phyloP scores from a whole-genome alignment of 2,797 vertebrate species.

The Mormyrops attenuatus region DNA sequence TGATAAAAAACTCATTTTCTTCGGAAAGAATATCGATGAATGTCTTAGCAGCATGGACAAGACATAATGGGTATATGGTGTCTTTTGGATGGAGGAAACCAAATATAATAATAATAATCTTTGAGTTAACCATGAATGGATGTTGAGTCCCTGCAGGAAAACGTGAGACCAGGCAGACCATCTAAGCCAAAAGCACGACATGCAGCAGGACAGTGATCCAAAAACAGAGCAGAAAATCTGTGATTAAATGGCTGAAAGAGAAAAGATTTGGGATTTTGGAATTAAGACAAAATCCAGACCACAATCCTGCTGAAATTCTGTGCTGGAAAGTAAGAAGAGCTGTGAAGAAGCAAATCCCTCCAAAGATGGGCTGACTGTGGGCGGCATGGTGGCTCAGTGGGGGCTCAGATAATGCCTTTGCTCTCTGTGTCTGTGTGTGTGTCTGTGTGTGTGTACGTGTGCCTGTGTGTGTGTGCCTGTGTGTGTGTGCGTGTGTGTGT shows the following conservation, averaged over 20 bases:
- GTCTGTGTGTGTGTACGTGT: too few relatives aligned
- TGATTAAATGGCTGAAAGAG: not conserved
- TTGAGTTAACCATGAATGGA: not conserved
- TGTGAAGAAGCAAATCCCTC: not conserved
- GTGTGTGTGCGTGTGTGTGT: too few relatives aligned
- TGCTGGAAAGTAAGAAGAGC: not conserved
- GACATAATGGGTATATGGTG: not conserved
- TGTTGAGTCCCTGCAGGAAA: not conserved
- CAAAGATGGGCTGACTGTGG: not conserved
- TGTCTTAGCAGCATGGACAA: not conserved
- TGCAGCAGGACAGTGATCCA: not conserved
- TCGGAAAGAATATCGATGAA: not conserved
- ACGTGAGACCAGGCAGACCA: not conserved
- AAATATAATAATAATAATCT: not conserved
- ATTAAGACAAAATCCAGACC: slow-evolving; percentile 1
- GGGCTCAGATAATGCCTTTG: too few relatives aligned
- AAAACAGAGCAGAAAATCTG: not conserved
- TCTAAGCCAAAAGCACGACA: not conserved
- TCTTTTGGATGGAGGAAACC: not conserved
- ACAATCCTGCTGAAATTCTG: not conserved
- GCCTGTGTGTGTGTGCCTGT: too few relatives aligned
- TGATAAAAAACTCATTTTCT: not conserved
- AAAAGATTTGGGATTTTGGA: not conserved
- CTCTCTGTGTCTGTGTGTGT: too few relatives aligned
- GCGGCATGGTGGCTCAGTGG: too few relatives aligned